phyloP scores from a whole-genome alignment of 2,888 invertebrate species.

The Eretmocerus hayati region DNA sequence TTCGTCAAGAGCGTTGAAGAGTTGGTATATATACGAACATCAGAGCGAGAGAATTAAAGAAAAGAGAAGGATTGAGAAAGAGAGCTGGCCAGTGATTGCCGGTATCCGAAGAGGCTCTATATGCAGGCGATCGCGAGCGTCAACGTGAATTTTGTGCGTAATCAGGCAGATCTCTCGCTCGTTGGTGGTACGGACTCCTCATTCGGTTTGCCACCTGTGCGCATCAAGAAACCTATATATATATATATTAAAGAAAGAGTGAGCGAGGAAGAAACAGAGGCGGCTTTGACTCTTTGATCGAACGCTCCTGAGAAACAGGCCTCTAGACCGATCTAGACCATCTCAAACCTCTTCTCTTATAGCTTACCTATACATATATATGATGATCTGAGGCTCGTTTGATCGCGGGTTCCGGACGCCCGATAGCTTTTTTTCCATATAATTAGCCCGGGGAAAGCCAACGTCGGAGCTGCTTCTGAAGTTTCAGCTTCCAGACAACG shows the following conservation, averaged over 20 bases:
- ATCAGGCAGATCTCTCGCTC: constrained; percentile 13
- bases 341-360: constrained; percentile 7
- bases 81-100: background rate
- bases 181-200: background rate
- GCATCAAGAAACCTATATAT: too few species aligned
- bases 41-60: too few species aligned
- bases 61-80: too few species aligned
- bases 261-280: constrained; percentile 4
- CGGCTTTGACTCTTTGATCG: constrained; percentile 19
- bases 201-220: too few species aligned
- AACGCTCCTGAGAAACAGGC: constrained; percentile 13
- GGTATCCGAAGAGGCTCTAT: background rate
- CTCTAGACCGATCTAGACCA: constrained; percentile 16
- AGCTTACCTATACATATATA: too few species aligned
- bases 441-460: constrained; percentile 39
- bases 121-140: background rate
- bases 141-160: constrained; percentile 19
- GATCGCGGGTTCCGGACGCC: too few species aligned
- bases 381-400: too few species aligned
- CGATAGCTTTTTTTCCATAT: constrained; percentile 28
- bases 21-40: too few species aligned
- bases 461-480: too few species aligned
- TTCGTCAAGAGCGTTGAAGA: too few species aligned
- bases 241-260: background rate
- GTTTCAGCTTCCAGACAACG: too few species aligned